Conservation (phyloP, 2,113 vertebrate genomes). For the Pao palembangensis region DNA sequence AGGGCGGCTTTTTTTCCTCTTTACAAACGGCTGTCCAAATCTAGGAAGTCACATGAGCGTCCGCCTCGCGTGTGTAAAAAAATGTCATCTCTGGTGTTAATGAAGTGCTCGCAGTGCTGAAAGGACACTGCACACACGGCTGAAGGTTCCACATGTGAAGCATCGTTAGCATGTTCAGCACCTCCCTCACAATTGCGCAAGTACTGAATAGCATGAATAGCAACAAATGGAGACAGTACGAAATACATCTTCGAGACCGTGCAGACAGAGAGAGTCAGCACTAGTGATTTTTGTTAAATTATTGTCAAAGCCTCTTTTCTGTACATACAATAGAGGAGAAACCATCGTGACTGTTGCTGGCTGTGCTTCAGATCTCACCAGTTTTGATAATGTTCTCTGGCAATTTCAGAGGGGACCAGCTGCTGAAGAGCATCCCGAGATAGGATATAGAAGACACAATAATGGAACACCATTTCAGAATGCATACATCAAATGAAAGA, state of each 20-base stretch:
- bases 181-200: constrained; percentile 4
- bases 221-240: not conserved
- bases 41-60: not conserved
- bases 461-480: too few relatives aligned
- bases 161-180: constrained; percentile 17
- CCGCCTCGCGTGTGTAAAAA: not conserved
- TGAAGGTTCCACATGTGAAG: constrained; percentile 19
- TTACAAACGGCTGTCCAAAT: constrained; percentile 8
- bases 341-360: too few relatives aligned
- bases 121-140: constrained; percentile 12
- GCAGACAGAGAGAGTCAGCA: too few relatives aligned
- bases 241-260: not conserved
- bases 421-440: too few relatives aligned
- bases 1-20: constrained; percentile 1
- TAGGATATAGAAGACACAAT: too few relatives aligned
- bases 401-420: too few relatives aligned
- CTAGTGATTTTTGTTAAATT: too few relatives aligned
- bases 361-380: too few relatives aligned
- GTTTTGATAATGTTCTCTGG: too few relatives aligned
- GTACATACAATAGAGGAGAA: too few relatives aligned
- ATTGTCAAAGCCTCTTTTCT: too few relatives aligned
- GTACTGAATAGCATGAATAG: constrained; percentile 1
- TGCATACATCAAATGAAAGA: too few relatives aligned
- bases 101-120: not conserved
- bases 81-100: constrained; percentile 11